Base-by-base conservation (phyloP, 2,113 vertebrate genomes). In the Mesembrinibis cayennensis region DNA sequence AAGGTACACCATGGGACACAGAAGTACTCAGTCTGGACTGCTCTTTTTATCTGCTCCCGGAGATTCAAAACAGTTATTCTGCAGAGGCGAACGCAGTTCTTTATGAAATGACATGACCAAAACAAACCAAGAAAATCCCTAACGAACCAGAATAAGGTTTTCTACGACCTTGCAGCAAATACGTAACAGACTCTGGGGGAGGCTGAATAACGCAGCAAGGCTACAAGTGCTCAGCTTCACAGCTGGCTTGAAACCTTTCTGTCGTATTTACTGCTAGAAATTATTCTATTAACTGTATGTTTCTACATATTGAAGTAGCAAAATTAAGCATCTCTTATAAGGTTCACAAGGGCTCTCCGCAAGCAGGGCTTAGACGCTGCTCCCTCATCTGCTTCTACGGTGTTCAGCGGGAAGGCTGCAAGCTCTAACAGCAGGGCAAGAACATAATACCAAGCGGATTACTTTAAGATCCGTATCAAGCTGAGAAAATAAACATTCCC, bases 361-460 rank as follows among this genome's bases (percentile, higher is more conserved):
- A 76, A 87, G 92, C 81, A 7, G 15, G 29, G 84, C 89, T 85
- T 26, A 45, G 84, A 34, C n/a, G 61, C 74, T 85, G 80, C 92
- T 45, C 81, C 38, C 89, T 93, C 82, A 80, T 86, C 77, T 38
- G 92, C 87, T 65, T 94, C 90, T 16, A 77, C 11, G 34, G 80
- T 6, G 72, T 25, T 91, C 90, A 70, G 87, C 93, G 95, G 45
- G 78, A 93, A 89, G 77, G 92, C 94, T 89, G 83, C 93, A n/a
- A 90, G 95, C 94, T 92, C 49, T 56, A 96, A 74, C 90, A 84
- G 97, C 96, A 94, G 74, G 94, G 90, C 62, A 88, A 87, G 89
- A 84, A 90, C 95, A 93, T 95, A 96, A 97, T 86, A 91, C 95
- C 96, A 62, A 96, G 93, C 40, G 52, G 96, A 96, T 96, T 96